Percentiles rank a stretch among this genome's conserved stretches.
These are phyloP conservation scores for Ataeniobius toweri DNA, from an alignment of 2,797 vertebrate genomes.

Conservation along the genomic window DNA sequence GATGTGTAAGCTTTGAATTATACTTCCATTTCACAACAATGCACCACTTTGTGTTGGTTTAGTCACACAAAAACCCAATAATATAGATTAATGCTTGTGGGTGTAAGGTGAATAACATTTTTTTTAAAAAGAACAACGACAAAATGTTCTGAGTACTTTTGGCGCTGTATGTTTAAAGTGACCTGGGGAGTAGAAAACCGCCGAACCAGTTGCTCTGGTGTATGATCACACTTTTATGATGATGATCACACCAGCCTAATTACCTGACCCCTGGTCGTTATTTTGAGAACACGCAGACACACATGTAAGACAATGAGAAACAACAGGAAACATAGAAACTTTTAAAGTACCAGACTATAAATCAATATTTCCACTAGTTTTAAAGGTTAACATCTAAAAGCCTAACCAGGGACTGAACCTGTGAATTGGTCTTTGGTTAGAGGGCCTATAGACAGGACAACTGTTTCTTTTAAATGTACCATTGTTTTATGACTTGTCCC, in stretches of 20 bases:
- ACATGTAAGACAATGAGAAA: constrained; percentile 6
- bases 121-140: not conserved
- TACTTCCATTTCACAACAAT: not conserved
- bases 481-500: too few species aligned
- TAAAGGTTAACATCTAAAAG: too few species aligned
- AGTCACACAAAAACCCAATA: not conserved
- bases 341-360: constrained; percentile 54
- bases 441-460: too few species aligned
- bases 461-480: too few species aligned
- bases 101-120: not conserved
- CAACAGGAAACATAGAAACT: constrained; percentile 24
- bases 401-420: too few species aligned
- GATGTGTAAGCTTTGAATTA: not conserved
- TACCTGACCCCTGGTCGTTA: constrained; percentile 53
- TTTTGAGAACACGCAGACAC: constrained; percentile 45
- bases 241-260: constrained; percentile 56
- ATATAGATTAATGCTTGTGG: not conserved
- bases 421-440: too few species aligned
- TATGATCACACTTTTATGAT: constrained; percentile 33
- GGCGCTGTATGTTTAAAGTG: not conserved
- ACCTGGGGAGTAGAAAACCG: constrained; percentile 2
- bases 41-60: not conserved
- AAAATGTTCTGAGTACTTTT: not conserved
- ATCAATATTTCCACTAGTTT: constrained; percentile 54
- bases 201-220: constrained; percentile 22